Evolutionary conservation across 2,797 vertebrate genomes (phyloP).

Genomic region (Microtus californicus): DNA sequence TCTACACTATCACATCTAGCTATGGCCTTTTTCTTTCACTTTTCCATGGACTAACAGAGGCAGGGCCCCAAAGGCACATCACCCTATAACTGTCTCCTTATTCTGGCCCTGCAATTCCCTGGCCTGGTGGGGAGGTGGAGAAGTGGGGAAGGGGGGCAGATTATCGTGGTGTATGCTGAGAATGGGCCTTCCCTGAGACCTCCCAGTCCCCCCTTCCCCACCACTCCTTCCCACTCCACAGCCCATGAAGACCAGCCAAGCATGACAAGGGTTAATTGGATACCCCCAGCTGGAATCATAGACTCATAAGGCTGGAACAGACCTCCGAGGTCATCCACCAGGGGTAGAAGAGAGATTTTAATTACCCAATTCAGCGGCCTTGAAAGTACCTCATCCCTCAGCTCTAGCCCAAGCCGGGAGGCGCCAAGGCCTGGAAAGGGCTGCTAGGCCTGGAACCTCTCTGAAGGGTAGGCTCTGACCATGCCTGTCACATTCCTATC

Average conservation of each 20-base stretch:
- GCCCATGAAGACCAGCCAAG: constrained; percentile 64
- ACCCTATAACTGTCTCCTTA: neutral
- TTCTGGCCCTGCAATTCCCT: constrained; percentile 20
- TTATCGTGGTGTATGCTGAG: neutral
- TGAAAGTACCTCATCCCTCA: constrained; percentile 48
- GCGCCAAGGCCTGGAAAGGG: constrained; percentile 37
- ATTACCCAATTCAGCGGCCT: constrained; percentile 63
- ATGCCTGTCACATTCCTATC: constrained; percentile 26
- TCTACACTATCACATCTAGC: neutral
- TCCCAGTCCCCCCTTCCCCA: neutral
- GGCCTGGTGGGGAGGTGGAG: neutral
- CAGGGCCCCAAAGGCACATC: neutral
- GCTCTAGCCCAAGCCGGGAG: constrained; percentile 10
- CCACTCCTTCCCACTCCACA: constrained; percentile 53
- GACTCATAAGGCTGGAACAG: constrained; percentile 76
- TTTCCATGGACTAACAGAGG: neutral
- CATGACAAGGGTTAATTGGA: constrained; percentile 80
- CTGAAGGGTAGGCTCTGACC: constrained; percentile 24
- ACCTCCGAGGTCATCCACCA: constrained; percentile 71
- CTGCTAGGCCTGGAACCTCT: constrained; percentile 32
- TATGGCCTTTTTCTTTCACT: neutral
- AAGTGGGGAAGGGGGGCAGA: fast-evolving
- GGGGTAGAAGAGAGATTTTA: constrained; percentile 75
- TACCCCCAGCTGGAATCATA: constrained; percentile 76
- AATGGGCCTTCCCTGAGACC: constrained; percentile 36